A percentile compares a stretch with the other conserved stretches of the same genome.
Conservation (phyloP, 1,140 invertebrate genomes). For the Aleiodes sp. region DNA sequence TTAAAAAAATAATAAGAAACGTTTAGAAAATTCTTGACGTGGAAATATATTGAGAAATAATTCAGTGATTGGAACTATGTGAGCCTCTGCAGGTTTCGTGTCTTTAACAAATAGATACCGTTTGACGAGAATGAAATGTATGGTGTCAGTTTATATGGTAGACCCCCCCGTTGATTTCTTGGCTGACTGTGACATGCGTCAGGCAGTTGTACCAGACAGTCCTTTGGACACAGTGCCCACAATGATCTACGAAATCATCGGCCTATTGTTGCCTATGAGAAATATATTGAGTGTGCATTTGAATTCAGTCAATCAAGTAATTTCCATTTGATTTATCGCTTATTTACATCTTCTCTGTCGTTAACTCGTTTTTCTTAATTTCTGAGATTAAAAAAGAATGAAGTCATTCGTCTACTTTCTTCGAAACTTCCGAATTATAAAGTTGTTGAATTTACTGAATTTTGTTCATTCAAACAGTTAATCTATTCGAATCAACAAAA, state of each 20-base stretch:
- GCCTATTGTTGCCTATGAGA: neutral
- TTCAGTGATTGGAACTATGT: conserved; percentile 13
- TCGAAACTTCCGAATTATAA: too few relatives aligned
- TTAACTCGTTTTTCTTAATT: too few relatives aligned
- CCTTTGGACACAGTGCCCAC: conserved; percentile 1
- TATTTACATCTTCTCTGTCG: too few relatives aligned
- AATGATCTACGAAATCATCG: conserved; percentile 17
- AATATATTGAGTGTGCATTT: neutral
- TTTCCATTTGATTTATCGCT: too few relatives aligned
- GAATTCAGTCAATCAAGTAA: too few relatives aligned
- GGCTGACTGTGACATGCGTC: conserved; percentile 31
- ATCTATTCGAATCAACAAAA: too few relatives aligned
- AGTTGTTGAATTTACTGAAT: too few relatives aligned
- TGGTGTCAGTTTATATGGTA: conserved; percentile 16
- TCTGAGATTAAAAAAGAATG: too few relatives aligned
- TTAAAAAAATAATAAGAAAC: conserved; percentile 29
- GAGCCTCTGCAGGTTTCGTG: conserved; percentile 31
- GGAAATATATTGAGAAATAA: conserved; percentile 9
- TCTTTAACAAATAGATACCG: conserved; percentile 35
- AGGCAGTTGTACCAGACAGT: conserved; percentile 2
- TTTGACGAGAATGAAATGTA: conserved; percentile 30
- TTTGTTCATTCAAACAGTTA: too few relatives aligned
- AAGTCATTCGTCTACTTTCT: too few relatives aligned
- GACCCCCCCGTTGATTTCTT: conserved; percentile 45
- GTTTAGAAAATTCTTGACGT: neutral